Percentiles rank a stretch among this genome's conserved stretches.
Conservation (phyloP, 2,888 invertebrate genomes). For the Siphonodentalium dalli region DNA sequence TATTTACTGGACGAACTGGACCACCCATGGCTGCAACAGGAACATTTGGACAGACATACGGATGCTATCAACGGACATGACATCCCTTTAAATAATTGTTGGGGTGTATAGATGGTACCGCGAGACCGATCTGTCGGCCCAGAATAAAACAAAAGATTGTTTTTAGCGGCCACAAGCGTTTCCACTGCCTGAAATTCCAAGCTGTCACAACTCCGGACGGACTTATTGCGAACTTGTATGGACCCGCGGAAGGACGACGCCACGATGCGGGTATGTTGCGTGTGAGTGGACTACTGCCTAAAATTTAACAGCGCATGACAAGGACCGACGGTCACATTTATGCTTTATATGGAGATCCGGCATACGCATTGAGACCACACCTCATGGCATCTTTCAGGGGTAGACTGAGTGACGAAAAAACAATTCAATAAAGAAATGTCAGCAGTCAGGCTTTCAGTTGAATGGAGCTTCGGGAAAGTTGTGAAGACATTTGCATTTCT, state of each 20-base stretch:
- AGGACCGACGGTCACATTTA: constrained; percentile 5
- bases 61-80: background rate
- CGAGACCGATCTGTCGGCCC: constrained; percentile 22
- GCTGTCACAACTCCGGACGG: constrained; percentile 14
- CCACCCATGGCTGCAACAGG: background rate
- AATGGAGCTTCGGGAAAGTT: constrained; percentile 11
- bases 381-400: background rate
- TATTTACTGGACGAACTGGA: background rate
- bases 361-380: constrained; percentile 1
- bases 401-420: background rate
- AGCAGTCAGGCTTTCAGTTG: background rate
- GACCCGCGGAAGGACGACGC: constrained; percentile 12
- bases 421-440: constrained; percentile 8
- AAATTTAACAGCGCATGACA: constrained; percentile 19
- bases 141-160: constrained; percentile 8
- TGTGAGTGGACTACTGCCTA: constrained; percentile 10
- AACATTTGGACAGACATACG: background rate
- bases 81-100: constrained; percentile 9
- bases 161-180: constrained; percentile 18
- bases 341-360: constrained; percentile 11
- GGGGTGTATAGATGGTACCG: constrained; percentile 22
- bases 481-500: constrained; percentile 1
- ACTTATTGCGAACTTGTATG: constrained; percentile 22
- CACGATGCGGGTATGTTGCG: constrained; percentile 14
- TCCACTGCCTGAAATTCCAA: constrained; percentile 19